Base-by-base conservation (phyloP, 2,888 invertebrate genomes). In the Poecilus cupreus region DNA sequence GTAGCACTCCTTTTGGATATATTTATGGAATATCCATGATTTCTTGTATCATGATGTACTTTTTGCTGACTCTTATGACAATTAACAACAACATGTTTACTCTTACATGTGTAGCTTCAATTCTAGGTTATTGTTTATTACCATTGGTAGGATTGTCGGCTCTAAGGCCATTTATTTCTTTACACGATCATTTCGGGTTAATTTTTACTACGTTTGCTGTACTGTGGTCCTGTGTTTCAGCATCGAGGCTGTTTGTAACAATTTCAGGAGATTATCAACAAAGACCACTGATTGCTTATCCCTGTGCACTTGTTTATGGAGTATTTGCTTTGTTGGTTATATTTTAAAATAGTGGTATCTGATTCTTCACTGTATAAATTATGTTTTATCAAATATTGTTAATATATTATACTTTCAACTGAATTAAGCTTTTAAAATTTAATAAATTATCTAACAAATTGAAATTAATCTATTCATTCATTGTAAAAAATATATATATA, bases 11-110 rank as follows among this genome's bases (percentile, higher is more conserved):
- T 85, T 97, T 98, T 90, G 96, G 97, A 76, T 98, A 97, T 90
- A 96, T 98, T 82, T 98, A 98, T 89, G 98, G 98, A 1, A 92
- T 98, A 81, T 97, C 97, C 11, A 93, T 96, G 64, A 93, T 97
- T 85, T 97, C 97, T 39, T 97, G 97, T 85, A 90, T 97, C 78
- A 92, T 97, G 83, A 97, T 98, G 96, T 98, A 97, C 88, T 92
- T 93, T 84, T 90, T 98, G 76, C 90, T 97, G 64, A 94, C 95
- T 83, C 89, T 98, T 84, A 98, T 98, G 97, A 92, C 93, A 81
- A 83, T 87, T 13, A 89, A 91, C 24, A 92, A 92, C 85, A 93
- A 93, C 80, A 93, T 94, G 13, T 94, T 96, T 85, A 94, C 95
- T 6, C 86, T 96, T 68, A 91, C 94, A 3, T 94, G 95, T 86